Evolutionary conservation across 2,888 invertebrate genomes (phyloP).

Genomic region (Euplexia lucipara): DNA sequence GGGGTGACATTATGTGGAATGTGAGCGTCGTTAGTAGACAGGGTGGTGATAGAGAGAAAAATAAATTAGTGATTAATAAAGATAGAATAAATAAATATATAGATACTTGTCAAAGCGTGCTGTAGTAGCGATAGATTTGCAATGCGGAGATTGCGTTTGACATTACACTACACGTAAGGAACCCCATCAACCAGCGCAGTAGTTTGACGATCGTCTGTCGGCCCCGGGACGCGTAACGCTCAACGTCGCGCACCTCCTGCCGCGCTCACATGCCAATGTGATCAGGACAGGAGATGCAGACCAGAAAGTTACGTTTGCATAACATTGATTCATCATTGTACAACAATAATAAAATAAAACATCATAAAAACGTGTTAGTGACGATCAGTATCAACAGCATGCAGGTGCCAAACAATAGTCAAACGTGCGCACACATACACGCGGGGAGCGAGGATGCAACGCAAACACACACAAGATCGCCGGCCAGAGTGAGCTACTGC

Average conservation of each 20-base stretch:
- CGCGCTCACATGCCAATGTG: constrained; percentile 74
- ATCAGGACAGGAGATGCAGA: constrained; percentile 73
- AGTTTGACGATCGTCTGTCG: constrained; percentile 77
- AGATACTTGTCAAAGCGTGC: constrained; percentile 77
- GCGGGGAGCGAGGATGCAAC: constrained; percentile 81
- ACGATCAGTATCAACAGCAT: constrained; percentile 65
- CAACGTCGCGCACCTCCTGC: constrained; percentile 71
- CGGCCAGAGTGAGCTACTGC: constrained; percentile 88
- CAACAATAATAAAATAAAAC: constrained; percentile 28
- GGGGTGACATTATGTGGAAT: constrained; percentile 76
- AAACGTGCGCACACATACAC: constrained; percentile 76
- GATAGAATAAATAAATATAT: constrained; percentile 74
- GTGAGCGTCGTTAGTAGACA: constrained; percentile 78
- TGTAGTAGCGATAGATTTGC: constrained; percentile 60
- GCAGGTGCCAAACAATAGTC: constrained; percentile 82
- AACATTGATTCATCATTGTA: constrained; percentile 30
- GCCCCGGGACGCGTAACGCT: constrained; percentile 67
- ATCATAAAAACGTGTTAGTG: constrained; percentile 59
- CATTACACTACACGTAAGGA: constrained; percentile 66
- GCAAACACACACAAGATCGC: constrained; percentile 89
- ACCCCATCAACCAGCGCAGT: constrained; percentile 69
- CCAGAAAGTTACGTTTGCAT: constrained; percentile 67
- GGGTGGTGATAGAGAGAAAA: constrained; percentile 79
- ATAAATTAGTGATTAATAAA: constrained; percentile 76
- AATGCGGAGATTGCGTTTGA: constrained; percentile 66